phyloP scores from a whole-genome alignment of 2,113 vertebrate species.

The Calyptommatus sinebrachiatus region DNA sequence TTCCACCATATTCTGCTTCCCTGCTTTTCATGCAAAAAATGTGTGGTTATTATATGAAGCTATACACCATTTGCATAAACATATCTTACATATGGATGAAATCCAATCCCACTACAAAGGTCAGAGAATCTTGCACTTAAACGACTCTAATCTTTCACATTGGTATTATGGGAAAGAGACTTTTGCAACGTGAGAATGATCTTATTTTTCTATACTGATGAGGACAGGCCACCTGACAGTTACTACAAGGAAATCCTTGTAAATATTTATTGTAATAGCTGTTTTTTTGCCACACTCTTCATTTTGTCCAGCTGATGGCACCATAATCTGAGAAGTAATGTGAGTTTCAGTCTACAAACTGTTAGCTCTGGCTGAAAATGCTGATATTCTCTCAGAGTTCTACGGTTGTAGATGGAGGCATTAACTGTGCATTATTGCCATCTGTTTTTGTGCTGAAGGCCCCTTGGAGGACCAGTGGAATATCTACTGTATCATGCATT shows the following conservation, averaged over 20 bases:
- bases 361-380: background rate
- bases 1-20: too few species aligned
- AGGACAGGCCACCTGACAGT: background rate
- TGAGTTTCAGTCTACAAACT: background rate
- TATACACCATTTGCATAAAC: too few species aligned
- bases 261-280: background rate
- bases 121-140: background rate
- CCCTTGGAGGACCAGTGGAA: background rate
- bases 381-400: background rate
- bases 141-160: background rate
- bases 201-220: background rate
- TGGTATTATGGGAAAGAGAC: background rate
- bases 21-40: too few species aligned
- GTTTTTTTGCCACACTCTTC: slow-evolving; percentile 28
- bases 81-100: too few species aligned
- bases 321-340: slow-evolving; percentile 48
- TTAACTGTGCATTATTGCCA: too few species aligned
- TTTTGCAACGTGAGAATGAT: background rate
- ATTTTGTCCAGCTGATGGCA: slow-evolving; percentile 69
- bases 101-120: too few species aligned
- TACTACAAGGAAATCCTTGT: background rate
- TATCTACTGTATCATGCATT: background rate
- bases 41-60: too few species aligned
- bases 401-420: background rate
- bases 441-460: background rate